Evolutionary conservation across 2,888 invertebrate species (phyloP).

Genomic region (Kuschelorhynchus macadamiae): DNA sequence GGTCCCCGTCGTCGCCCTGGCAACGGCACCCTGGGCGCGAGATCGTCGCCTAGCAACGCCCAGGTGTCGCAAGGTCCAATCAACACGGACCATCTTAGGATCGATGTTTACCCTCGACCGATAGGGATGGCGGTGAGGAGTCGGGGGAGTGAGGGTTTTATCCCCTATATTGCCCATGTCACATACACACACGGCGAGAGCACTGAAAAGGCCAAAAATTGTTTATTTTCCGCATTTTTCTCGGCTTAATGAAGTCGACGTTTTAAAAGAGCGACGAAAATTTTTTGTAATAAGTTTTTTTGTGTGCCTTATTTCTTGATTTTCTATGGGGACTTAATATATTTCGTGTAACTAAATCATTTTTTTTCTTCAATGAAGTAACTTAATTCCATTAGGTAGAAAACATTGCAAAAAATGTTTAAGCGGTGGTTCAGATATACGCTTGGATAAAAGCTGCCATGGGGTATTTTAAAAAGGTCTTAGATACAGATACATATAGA

Average conservation of each 20-base stretch:
- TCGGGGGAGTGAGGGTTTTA: conserved; percentile 30
- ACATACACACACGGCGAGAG: conserved; percentile 30
- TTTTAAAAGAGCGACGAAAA: conserved; percentile 22
- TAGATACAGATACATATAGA: no score
- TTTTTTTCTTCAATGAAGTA: no score
- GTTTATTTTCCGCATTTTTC: conserved; percentile 33
- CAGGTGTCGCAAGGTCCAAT: conserved; percentile 69
- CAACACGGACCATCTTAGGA: conserved; percentile 69
- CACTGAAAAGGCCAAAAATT: conserved; percentile 25
- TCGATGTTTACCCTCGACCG: conserved; percentile 65
- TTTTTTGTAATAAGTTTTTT: conserved; percentile 2
- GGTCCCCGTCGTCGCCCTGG: conserved; percentile 55
- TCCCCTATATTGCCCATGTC: conserved; percentile 24
- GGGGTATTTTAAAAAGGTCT: no score
- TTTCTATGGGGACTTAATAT: background rate
- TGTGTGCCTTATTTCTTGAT: conserved; percentile 1
- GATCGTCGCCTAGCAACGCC: conserved; percentile 67
- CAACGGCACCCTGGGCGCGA: conserved; percentile 57
- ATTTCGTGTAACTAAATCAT: no score
- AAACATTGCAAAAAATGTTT: no score
- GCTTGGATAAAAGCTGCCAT: no score
- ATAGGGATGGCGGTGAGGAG: conserved; percentile 36
- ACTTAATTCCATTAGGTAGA: no score
- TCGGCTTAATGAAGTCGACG: conserved; percentile 21
- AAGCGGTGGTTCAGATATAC: no score